Evolutionary conservation across 2,888 invertebrate species (phyloP).

Genomic region (Petrolisthes manimaculis): DNA sequence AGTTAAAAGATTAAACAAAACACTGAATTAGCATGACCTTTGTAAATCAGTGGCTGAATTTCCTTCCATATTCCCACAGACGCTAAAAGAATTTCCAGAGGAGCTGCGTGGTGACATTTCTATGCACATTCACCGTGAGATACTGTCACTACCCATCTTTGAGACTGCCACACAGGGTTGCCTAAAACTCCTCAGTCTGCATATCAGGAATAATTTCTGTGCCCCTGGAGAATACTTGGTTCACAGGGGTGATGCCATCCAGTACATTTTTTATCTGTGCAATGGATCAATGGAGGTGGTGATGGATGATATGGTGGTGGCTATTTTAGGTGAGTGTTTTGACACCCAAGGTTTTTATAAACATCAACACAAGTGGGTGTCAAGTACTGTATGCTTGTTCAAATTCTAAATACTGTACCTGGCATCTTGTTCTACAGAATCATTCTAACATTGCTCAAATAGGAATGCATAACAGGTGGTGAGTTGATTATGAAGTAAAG

Average conservation of each 20-base stretch:
- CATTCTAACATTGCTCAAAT: too few relatives aligned
- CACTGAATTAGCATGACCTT: not conserved
- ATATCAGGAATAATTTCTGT: slow-evolving; percentile 94
- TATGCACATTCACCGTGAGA: slow-evolving; percentile 94
- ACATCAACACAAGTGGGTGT: too few relatives aligned
- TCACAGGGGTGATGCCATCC: slow-evolving; percentile 93
- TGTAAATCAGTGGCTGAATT: not conserved
- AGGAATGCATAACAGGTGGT: too few relatives aligned
- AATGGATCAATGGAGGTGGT: slow-evolving; percentile 98
- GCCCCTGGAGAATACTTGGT: slow-evolving; percentile 95
- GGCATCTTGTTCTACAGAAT: too few relatives aligned
- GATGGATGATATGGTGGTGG: slow-evolving; percentile 95
- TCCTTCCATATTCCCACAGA: slow-evolving; percentile 75
- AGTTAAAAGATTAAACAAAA: not conserved
- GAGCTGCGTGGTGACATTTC: slow-evolving; percentile 95
- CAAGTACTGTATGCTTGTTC: too few relatives aligned
- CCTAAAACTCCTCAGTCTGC: slow-evolving; percentile 89
- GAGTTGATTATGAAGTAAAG: too few relatives aligned
- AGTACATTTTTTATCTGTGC: slow-evolving; percentile 94
- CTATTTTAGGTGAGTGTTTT: slow-evolving; percentile 85
- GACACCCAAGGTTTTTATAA: too few relatives aligned
- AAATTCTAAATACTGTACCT: too few relatives aligned
- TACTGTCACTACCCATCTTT: slow-evolving; percentile 93
- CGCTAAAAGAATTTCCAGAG: slow-evolving; percentile 94
- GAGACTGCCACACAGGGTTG: slow-evolving; percentile 95